phyloP scores from a whole-genome alignment of 2,888 invertebrate genomes.

The Drosophila pseudotalamancana region DNA sequence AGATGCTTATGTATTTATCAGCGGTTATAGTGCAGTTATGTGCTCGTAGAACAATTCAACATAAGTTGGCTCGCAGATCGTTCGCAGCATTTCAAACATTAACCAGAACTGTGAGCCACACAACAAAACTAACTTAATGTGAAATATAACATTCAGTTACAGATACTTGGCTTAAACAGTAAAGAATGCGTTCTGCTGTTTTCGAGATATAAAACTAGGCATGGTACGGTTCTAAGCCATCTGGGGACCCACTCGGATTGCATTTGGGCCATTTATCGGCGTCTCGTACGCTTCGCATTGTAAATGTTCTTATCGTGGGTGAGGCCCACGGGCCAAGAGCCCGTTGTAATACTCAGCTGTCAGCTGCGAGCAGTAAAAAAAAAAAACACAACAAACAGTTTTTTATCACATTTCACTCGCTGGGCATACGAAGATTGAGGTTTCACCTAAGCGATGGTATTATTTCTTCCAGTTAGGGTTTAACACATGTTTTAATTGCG shows the following conservation, averaged over 20 bases:
- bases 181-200: constrained; percentile 25
- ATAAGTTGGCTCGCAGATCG: neutral
- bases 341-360: constrained; percentile 54
- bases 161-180: constrained; percentile 12
- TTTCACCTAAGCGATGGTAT: constrained; percentile 32
- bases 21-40: neutral
- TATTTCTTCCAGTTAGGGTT: constrained; percentile 11
- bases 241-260: constrained; percentile 8
- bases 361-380: constrained; percentile 32
- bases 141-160: constrained; percentile 4
- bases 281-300: constrained; percentile 38
- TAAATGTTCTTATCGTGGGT: constrained; percentile 49
- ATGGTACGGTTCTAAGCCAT: constrained; percentile 5
- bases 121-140: constrained; percentile 5
- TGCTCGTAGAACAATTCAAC: neutral
- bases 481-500: constrained; percentile 26
- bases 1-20: neutral
- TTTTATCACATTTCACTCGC: constrained; percentile 29
- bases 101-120: neutral
- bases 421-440: constrained; percentile 15
- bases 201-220: constrained; percentile 12
- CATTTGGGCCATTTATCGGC: constrained; percentile 28
- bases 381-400: constrained; percentile 23
- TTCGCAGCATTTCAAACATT: neutral
- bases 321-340: constrained; percentile 18